These are phyloP conservation scores for Volucella zonaria DNA, from an alignment of 2,888 invertebrate genomes.

Conservation along the genomic window DNA sequence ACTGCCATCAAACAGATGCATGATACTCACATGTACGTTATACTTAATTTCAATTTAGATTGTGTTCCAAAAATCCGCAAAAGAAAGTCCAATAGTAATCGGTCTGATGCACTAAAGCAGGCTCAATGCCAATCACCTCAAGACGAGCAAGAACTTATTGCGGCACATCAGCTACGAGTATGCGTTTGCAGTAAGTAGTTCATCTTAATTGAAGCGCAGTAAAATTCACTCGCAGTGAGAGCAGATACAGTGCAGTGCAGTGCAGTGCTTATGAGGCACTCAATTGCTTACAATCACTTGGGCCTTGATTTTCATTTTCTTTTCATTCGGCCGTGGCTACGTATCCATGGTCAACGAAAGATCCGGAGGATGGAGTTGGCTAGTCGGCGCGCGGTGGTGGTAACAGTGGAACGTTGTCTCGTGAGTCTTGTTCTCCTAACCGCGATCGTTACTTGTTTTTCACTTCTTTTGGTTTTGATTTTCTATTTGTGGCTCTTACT, in stretches of 20 bases:
- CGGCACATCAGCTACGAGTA: constrained; percentile 18
- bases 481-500: constrained; percentile 23
- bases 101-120: constrained; percentile 10
- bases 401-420: background rate
- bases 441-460: constrained; percentile 53
- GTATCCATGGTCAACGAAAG: constrained; percentile 11
- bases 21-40: no score
- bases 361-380: background rate
- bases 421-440: constrained; percentile 58
- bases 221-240: constrained; percentile 40
- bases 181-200: constrained; percentile 51
- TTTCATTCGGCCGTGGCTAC: constrained; percentile 7
- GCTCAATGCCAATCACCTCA: constrained; percentile 50
- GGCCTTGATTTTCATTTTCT: constrained; percentile 53
- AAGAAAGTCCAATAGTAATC: constrained; percentile 54
- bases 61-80: constrained; percentile 26
- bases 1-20: constrained; percentile 27
- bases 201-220: constrained; percentile 53
- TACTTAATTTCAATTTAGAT: constrained; percentile 29
- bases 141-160: constrained; percentile 44
- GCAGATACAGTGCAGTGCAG: background rate
- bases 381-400: background rate
- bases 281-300: constrained; percentile 11
- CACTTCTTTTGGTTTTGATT: constrained; percentile 6
- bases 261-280: constrained; percentile 14